These are phyloP conservation scores for Acipenser ruthenus DNA, from an alignment of 2,797 vertebrate genomes.

Conservation along the genomic window DNA sequence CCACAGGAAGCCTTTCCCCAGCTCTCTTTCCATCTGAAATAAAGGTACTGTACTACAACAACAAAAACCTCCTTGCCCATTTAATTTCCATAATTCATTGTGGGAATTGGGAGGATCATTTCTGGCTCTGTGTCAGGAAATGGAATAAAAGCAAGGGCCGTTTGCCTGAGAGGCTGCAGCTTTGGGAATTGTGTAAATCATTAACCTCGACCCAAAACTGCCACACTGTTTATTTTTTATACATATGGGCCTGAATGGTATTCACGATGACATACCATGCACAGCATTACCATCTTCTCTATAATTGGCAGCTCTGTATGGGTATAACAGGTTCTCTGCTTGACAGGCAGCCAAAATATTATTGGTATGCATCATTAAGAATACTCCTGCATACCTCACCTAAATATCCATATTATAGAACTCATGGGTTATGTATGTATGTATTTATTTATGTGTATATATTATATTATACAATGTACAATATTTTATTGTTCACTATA, in stretches of 20 bases:
- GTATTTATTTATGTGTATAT: too few species aligned
- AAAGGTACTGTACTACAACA: too few species aligned
- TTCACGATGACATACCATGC: background rate
- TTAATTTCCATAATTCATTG: background rate
- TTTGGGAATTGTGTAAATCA: slow-evolving; percentile 4
- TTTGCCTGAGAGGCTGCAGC: background rate
- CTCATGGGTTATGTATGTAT: too few species aligned
- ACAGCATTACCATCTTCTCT: background rate
- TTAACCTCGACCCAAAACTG: background rate
- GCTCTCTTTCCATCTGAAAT: too few species aligned
- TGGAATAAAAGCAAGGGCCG: background rate
- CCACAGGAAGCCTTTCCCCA: too few species aligned
- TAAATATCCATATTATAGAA: too few species aligned
- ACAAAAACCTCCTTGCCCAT: too few species aligned
- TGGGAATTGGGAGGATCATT: background rate
- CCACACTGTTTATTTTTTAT: background rate
- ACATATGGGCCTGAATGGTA: background rate
- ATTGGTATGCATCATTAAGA: background rate
- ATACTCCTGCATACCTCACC: too few species aligned
- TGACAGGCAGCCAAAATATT: background rate
- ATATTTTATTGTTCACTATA: too few species aligned
- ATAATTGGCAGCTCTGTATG: background rate
- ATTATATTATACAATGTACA: too few species aligned
- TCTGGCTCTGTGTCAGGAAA: background rate
- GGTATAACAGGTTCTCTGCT: too few species aligned